These are phyloP conservation scores for Daubentonia madagascariensis DNA, from an alignment of 2,113 vertebrate species.

Conservation along the genomic window DNA sequence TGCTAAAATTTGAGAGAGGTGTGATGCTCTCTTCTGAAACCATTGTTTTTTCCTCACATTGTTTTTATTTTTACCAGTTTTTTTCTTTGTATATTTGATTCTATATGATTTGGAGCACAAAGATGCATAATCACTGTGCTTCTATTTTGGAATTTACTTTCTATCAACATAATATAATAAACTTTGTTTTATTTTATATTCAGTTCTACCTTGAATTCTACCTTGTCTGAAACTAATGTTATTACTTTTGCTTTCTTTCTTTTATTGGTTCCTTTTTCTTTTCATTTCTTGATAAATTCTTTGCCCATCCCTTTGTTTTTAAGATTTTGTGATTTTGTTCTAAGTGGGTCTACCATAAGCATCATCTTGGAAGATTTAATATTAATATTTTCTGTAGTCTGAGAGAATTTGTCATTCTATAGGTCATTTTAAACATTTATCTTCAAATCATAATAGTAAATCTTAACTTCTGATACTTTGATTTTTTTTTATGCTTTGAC, in stretches of 20 bases:
- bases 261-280: neutral
- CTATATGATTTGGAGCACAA: neutral
- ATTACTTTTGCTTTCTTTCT: neutral
- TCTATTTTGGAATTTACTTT: neutral
- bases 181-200: neutral
- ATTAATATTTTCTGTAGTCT: neutral
- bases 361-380: neutral
- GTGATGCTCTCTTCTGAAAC: neutral
- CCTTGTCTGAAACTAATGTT: neutral
- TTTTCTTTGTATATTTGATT: neutral
- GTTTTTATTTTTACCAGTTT: neutral
- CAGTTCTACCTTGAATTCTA: neutral
- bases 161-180: neutral
- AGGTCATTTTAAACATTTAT: neutral
- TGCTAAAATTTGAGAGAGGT: neutral
- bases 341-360: neutral
- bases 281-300: neutral
- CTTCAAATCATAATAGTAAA: conserved; percentile 36
- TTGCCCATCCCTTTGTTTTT: neutral
- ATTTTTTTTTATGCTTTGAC: neutral
- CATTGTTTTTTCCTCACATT: neutral
- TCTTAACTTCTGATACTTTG: neutral
- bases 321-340: conserved; percentile 9
- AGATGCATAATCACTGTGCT: neutral
- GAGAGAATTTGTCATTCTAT: neutral